phyloP scores from a whole-genome alignment of 2,888 invertebrate genomes.

The Torymus aiolomorphi region DNA sequence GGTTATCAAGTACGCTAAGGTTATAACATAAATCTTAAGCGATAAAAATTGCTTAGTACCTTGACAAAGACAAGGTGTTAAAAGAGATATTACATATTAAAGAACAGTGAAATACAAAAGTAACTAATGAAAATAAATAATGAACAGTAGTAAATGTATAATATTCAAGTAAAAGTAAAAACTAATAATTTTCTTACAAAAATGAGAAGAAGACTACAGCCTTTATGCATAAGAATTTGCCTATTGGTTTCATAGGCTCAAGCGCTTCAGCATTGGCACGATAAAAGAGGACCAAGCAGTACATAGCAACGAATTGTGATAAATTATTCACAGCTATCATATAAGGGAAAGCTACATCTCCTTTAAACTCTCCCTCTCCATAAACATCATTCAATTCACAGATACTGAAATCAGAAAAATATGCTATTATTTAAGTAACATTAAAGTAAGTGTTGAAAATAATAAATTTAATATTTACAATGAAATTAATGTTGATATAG shows the following conservation, averaged over 20 bases:
- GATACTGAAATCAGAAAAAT: slow-evolving; percentile 79
- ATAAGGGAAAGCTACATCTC: slow-evolving; percentile 91
- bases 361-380: slow-evolving; percentile 93
- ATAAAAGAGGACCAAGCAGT: slow-evolving; percentile 95
- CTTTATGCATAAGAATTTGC: slow-evolving; percentile 97
- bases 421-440: not conserved
- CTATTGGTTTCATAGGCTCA: slow-evolving; percentile 93
- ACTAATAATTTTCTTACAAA: slow-evolving; percentile 84
- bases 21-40: too few species aligned
- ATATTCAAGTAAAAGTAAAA: not conserved
- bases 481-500: slow-evolving; percentile 91
- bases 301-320: slow-evolving; percentile 97
- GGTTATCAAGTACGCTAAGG: too few species aligned
- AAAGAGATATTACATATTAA: too few species aligned
- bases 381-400: slow-evolving; percentile 91
- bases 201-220: slow-evolving; percentile 98
- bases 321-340: slow-evolving; percentile 92
- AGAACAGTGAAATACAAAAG: too few species aligned
- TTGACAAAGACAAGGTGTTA: too few species aligned
- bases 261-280: slow-evolving; percentile 91
- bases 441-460: not conserved
- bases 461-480: slow-evolving; percentile 80
- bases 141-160: slow-evolving; percentile 3
- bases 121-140: too few species aligned
- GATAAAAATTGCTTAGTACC: too few species aligned